Base-by-base conservation (phyloP, 2,113 vertebrate genomes). In the Ochotona curzoniae region DNA sequence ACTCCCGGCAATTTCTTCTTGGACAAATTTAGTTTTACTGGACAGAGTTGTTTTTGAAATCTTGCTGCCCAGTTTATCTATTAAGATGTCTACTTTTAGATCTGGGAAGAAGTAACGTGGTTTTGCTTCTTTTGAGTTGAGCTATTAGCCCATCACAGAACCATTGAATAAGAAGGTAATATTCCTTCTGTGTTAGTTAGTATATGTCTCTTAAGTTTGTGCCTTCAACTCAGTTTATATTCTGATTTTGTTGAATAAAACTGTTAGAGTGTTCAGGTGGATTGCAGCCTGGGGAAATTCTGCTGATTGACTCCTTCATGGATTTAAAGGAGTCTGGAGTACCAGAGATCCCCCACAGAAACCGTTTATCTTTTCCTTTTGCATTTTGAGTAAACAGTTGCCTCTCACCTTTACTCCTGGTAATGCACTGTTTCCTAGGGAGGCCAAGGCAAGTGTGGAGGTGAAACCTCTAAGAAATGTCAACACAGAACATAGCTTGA, bases 161-260 rank as follows among this genome's bases (percentile, higher is more conserved):
- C 17, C 13, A 14, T 4, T 49, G 61, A 82, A 14, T 74, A 44
- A 83, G 61, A 63, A 91, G 26, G 38, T 26, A 61, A 47, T n/a
- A 51, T 7, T 5, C 57, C 3, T 64, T 74, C 26, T 47, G 0
- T 10, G 73, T 32, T 13, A 89, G 8, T 21, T 83, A 49, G 32
- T 28, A 83, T 70, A 49, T 25, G 35, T 83, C 5, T 89, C 44
- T 74, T 9, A 13, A 60, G 75, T 89, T 84, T 17, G 76, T 80
- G 74, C 30, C 20, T 69, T 79, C 64, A 8, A 44, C 11, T 5
- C 1, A 57, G 7, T 4, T 3, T 9, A 12, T 0, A 20, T 28
- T 64, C 28, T 63, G 21, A 83, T 71, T 92, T 90, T 87, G 25
- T 78, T 94, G 57, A 73, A 47, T 85, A 82, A 47, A 92, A 75